phyloP scores from a whole-genome alignment of 2,113 vertebrate species.

The Ageneiosus marmoratus region DNA sequence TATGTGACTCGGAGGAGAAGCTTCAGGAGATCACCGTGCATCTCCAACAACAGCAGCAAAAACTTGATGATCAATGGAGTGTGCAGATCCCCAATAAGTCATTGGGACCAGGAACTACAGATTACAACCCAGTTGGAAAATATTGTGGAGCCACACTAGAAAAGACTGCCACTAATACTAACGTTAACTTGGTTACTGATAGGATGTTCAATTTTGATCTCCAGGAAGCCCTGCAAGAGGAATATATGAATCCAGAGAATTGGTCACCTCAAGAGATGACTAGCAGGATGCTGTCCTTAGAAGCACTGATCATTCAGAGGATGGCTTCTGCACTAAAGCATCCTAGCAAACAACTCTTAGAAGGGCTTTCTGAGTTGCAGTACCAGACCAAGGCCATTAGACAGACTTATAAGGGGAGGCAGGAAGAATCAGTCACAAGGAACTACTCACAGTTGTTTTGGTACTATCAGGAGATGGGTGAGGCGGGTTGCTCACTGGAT shows the following conservation, averaged over 20 bases:
- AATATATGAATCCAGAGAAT: not conserved
- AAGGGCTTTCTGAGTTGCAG: constrained; percentile 35
- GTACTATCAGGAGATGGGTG: constrained; percentile 9
- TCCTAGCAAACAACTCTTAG: constrained; percentile 26
- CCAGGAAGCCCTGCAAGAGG: not conserved
- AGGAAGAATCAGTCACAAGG: not conserved
- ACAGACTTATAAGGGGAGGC: constrained; percentile 4
- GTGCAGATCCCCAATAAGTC: not conserved
- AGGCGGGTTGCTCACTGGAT: constrained; percentile 17
- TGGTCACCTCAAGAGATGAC: not conserved
- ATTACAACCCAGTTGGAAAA: not conserved
- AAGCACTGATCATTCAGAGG: constrained; percentile 36
- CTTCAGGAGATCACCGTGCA: constrained; percentile 83
- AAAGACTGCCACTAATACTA: constrained; percentile 5
- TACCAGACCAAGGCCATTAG: constrained; percentile 13
- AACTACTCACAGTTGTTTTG: constrained; percentile 16
- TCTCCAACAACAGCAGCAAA: constrained; percentile 79
- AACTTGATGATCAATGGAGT: not conserved
- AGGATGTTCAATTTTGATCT: not conserved
- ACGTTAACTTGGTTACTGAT: constrained; percentile 7
- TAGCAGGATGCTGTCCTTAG: constrained; percentile 29
- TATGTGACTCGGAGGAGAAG: constrained; percentile 87
- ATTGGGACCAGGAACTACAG: not conserved
- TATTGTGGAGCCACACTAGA: not conserved
- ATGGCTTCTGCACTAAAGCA: constrained; percentile 43